Evolutionary conservation across 2,113 vertebrate species (phyloP), one percentile per base, ranked within the genome.

Genomic region (Leptobrachium leishanense): DNA sequence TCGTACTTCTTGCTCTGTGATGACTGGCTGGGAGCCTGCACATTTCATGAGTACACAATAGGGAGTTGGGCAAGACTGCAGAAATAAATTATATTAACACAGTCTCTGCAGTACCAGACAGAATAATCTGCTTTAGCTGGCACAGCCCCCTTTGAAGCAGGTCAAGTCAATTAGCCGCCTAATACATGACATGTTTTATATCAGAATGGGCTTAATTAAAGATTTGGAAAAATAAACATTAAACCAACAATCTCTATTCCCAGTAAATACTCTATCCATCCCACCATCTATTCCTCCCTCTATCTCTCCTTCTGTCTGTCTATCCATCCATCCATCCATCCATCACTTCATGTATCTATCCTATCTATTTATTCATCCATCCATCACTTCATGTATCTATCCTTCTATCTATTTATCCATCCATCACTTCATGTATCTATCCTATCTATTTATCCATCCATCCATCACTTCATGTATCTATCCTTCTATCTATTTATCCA

Each of bases 11-110:
- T 87, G 85, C 85, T 87, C 88, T 89, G 89, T 88, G 89, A 87
- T 89, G 84, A 87, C 88, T 90, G 88, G 88, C 86, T 91, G 82
- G 9, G 6, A 89, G 90, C 87, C 91, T 86, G 90, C 88, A 88
- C 89, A 88, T 87, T 89, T 91, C 88, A 90, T 88, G 86, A 89
- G 91, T 92, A 88, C 90, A 90, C 88, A 93, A 90, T 85, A 86
- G 86, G 88, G 88, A 91, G 83, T 83, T 89, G 87, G 85, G 88
- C 63, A 85, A 89, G 88, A 88, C 85, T 83, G 83, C 89, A 91
- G 88, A 91, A 90, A 90, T 92, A 92, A 90, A 92, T 91, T 88
- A 89, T 92, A 92, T 92, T 91, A 93, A 86, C 88, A 87, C 86
- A 86, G 88, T 89, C 86, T 84, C 88, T 85, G 85, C 85, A 88